A percentile compares a stretch with the other conserved stretches of the same genome.
Conservation (phyloP, 2,113 vertebrate species). For the Sander vitreus region DNA sequence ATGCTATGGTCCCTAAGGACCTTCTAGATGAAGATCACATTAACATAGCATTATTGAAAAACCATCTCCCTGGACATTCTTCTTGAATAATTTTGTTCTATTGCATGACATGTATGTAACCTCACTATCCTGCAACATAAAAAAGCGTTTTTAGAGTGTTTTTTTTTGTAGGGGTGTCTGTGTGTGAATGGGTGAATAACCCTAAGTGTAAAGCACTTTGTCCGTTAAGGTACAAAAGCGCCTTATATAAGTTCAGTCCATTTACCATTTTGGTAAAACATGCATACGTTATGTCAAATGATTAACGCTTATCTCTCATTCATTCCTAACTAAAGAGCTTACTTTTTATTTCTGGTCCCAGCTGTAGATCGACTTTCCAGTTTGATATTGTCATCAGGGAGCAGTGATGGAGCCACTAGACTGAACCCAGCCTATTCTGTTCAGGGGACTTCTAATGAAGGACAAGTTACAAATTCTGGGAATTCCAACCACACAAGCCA, state of each 20-base stretch:
- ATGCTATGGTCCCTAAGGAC: background rate
- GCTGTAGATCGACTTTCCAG: constrained; percentile 85
- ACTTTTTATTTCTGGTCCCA: constrained; percentile 65
- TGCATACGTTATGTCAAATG: background rate
- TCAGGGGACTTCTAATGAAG: constrained; percentile 51
- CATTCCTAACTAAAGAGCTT: background rate
- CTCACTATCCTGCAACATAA: background rate
- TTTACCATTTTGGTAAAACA: background rate
- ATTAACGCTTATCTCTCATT: background rate
- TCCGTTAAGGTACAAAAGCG: background rate
- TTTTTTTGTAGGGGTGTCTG: background rate
- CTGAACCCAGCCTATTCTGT: constrained; percentile 56
- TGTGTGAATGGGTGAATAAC: background rate
- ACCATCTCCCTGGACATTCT: background rate
- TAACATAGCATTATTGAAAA: constrained; percentile 1
- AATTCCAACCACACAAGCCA: constrained; percentile 16
- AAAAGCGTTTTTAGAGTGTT: background rate
- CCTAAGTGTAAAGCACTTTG: background rate
- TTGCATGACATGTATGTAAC: background rate
- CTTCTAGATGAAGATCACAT: background rate
- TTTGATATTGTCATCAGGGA: constrained; percentile 75
- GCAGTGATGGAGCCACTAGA: constrained; percentile 63
- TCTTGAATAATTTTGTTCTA: background rate
- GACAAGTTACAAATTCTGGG: constrained; percentile 31
- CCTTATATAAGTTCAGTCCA: background rate